Evolutionary conservation across 2,113 vertebrate species (phyloP).

Genomic region (Macroglossus sobrinus): DNA sequence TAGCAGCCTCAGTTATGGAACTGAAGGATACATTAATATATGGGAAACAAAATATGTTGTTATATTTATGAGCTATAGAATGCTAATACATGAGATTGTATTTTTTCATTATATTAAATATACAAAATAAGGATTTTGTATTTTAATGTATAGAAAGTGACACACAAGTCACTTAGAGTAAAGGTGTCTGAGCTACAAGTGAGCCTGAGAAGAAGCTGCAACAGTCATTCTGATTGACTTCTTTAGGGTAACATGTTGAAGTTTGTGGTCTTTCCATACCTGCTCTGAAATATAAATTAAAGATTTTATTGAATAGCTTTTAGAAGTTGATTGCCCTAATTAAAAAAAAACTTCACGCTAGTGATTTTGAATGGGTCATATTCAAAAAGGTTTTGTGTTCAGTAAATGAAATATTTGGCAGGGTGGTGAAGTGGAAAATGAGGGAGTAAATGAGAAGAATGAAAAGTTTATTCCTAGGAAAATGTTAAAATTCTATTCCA

Average conservation of each 20-base stretch:
- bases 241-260: background rate
- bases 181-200: background rate
- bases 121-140: background rate
- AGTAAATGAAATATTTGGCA: background rate
- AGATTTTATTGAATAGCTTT: background rate
- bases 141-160: background rate
- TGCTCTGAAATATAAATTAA: background rate
- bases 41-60: background rate
- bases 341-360: background rate
- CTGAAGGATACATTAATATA: background rate
- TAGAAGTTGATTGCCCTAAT: background rate
- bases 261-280: background rate
- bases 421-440: background rate
- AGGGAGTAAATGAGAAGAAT: slow-evolving; percentile 9
- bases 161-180: background rate
- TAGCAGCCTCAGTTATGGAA: background rate
- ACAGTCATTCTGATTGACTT: background rate
- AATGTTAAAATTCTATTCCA: slow-evolving; percentile 24
- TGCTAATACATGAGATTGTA: background rate
- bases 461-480: background rate
- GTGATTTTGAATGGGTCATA: background rate
- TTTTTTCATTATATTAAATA: background rate
- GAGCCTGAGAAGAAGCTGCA: background rate
- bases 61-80: background rate
- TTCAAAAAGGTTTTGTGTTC: background rate